Conservation (phyloP, 1,140 invertebrate genomes). For the Bombus superbus region DNA sequence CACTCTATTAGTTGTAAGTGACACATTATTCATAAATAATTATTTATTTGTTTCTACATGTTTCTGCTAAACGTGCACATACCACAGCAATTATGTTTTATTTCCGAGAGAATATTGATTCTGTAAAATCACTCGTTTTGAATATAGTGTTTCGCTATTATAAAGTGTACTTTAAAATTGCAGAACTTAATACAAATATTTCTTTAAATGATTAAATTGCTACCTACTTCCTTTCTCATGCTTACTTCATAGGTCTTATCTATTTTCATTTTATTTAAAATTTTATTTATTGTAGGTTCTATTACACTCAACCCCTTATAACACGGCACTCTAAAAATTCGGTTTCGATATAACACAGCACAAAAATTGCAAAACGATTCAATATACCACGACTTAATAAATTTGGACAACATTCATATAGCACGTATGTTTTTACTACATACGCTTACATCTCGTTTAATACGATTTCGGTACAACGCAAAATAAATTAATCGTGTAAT, state of each 20-base stretch:
- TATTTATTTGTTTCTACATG: conserved; percentile 42
- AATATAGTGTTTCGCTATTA: neutral
- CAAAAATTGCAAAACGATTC: too few relatives aligned
- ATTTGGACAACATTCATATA: too few relatives aligned
- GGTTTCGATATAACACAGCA: too few relatives aligned
- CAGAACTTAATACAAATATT: neutral
- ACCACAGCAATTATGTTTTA: conserved; percentile 5
- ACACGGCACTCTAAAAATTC: too few relatives aligned
- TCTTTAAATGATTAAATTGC: conserved; percentile 18
- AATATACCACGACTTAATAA: too few relatives aligned
- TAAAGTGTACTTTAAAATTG: neutral
- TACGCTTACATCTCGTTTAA: too few relatives aligned
- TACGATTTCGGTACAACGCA: too few relatives aligned
- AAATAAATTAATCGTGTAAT: too few relatives aligned
- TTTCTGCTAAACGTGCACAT: conserved; percentile 16
- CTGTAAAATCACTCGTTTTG: neutral
- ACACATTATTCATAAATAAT: conserved; percentile 47
- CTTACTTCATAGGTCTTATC: neutral
- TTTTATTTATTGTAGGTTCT: conserved; percentile 42
- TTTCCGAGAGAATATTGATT: neutral
- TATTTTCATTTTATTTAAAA: conserved; percentile 65
- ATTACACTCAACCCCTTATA: too few relatives aligned
- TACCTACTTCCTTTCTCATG: neutral
- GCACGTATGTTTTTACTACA: too few relatives aligned
- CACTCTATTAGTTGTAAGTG: conserved; percentile 69